Base-by-base conservation (phyloP, 2,797 vertebrate species). In the Hoplostethus atlanticus region DNA sequence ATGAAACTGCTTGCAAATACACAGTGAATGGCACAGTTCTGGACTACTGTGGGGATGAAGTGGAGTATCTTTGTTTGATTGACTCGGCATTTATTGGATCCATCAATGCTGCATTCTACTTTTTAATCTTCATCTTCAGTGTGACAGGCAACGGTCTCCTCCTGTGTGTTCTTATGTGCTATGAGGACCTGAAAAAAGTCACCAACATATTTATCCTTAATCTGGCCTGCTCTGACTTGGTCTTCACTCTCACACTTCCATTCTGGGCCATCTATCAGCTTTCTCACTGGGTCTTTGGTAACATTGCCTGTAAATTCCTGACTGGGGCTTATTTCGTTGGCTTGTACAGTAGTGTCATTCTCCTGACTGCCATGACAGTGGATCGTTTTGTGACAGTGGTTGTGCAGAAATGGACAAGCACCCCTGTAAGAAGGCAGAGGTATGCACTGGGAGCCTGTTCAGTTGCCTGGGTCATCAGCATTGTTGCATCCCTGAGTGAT, bases 291-390 rank as follows among this genome's bases (percentile, higher is more conserved):
- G 2, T 94, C 21, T 94, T 94, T 15, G 92, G 91, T 0, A 68
- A 91, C 1, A 2, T 79, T 4, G 1, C 40, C 6, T 95, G 94
- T 72, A 93, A 92, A 65, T 56, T 92, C 0, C 0, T 92, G 1
- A 88, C 47, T 1, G 84, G 73, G 0, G 1, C 30, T 0, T 90
- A 89, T 65, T 52, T 83, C 11, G 5, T 77, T 1, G 92, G 94
- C 5, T 38, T 91, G 50, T 92, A 93, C 50, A 92, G 92, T 42
- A 91, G 91, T 13, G 44, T 93, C 25, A 80, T 94, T 34, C 73
- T 95, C 1, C 83, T 94, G 76, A 94, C 92, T 3, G 88, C 87
- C 52, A 86, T 95, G 86, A 93, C 92, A 1, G 60, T 94, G 2
- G 93, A 94, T 68, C 92, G 93, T 2, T 95, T 93, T 51, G 40